These are phyloP conservation scores for Passerina amoena DNA, from an alignment of 2,113 vertebrate species.

Conservation along the genomic window DNA sequence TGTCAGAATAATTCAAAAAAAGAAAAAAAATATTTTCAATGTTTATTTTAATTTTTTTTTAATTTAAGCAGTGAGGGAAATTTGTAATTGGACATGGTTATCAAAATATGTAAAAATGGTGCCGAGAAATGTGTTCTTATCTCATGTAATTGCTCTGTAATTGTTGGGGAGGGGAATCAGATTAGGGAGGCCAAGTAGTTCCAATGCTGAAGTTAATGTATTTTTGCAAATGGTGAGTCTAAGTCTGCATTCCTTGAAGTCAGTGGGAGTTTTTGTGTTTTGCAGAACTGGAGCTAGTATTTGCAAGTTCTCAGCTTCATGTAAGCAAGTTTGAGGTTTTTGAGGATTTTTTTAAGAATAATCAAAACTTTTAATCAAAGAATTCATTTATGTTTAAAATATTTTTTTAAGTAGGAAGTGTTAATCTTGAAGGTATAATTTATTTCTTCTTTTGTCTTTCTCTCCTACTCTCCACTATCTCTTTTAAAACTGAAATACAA, in stretches of 20 bases:
- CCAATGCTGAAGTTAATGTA: not conserved
- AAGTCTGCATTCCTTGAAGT: not conserved
- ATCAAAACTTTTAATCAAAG: constrained; percentile 1
- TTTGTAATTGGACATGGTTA: not conserved
- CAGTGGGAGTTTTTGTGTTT: not conserved
- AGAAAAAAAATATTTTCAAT: not conserved
- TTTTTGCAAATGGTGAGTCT: not conserved
- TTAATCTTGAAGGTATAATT: not conserved
- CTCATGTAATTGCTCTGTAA: constrained; percentile 40
- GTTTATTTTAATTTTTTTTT: not conserved
- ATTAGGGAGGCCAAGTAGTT: constrained; percentile 30
- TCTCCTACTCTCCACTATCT: not conserved
- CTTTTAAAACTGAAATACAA: not conserved
- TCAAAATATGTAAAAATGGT: constrained; percentile 38
- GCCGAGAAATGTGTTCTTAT: constrained; percentile 35
- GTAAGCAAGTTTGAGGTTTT: not conserved
- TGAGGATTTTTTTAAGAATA: not conserved
- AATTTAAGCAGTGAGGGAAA: not conserved
- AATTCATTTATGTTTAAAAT: constrained; percentile 29
- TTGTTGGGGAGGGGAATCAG: constrained; percentile 16
- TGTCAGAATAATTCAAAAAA: not conserved
- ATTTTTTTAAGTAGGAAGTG: constrained; percentile 11
- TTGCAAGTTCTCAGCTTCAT: not conserved
- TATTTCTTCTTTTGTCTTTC: not conserved
- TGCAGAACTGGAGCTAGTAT: not conserved